phyloP scores from a whole-genome alignment of 2,113 vertebrate species.

The Ailuropoda melanoleuca region DNA sequence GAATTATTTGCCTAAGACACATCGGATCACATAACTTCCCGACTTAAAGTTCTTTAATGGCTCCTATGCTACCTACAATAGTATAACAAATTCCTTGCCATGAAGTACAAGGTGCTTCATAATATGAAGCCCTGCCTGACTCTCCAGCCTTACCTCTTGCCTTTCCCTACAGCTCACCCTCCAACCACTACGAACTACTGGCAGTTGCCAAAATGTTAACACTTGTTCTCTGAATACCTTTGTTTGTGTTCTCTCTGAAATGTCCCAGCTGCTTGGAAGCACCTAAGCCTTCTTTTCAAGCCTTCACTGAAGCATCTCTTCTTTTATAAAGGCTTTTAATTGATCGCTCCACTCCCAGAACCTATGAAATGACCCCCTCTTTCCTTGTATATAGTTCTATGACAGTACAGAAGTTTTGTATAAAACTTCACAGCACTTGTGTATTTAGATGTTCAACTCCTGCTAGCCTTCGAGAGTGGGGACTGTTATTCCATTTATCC shows the following conservation, averaged over 20 bases:
- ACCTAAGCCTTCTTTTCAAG: slow-evolving; percentile 26
- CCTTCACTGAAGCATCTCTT: neutral
- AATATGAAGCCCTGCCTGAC: neutral
- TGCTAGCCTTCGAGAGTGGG: neutral
- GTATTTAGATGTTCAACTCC: neutral
- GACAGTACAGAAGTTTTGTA: neutral
- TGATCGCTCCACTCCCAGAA: neutral
- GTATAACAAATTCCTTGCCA: neutral
- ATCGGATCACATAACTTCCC: neutral
- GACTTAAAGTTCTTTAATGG: slow-evolving; percentile 5
- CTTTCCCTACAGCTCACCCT: neutral
- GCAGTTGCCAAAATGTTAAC: neutral
- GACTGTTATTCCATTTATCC: neutral
- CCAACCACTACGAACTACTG: neutral
- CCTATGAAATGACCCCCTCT: neutral
- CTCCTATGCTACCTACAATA: neutral
- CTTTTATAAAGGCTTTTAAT: neutral
- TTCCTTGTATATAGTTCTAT: neutral
- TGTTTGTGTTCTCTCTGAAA: neutral
- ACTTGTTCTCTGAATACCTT: neutral
- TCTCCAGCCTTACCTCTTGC: neutral
- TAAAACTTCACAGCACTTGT: neutral
- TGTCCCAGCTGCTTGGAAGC: neutral
- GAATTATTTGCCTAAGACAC: neutral
- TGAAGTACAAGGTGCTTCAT: neutral